Base-by-base conservation (phyloP, 2,888 invertebrate species). In the Tetanocera ferruginea region DNA sequence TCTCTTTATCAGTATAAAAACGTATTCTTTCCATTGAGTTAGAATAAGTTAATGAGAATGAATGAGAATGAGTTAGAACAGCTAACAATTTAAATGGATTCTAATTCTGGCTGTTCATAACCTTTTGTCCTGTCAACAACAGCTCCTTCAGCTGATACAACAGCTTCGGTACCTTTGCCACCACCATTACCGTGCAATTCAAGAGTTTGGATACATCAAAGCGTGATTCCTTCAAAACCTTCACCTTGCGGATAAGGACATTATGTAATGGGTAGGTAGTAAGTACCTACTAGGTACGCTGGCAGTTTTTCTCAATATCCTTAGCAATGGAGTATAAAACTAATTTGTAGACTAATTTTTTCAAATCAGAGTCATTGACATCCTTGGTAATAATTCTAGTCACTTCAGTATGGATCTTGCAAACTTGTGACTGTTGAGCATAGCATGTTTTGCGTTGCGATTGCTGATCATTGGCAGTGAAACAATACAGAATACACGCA, bases 311-410 rank as follows among this genome's bases (percentile, higher is more conserved):
- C 91, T 98, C 98, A 86, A 99, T 99, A 87, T 99, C 99, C 92
- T 98, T 98, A 75, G 98, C 98, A 87, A 99, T 99, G 80, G 98
- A 97, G 91, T 99, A 99, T 0, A 99, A 98, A 84, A 99, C 95
- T 84, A 99, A 92, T 90, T 98, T 98, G 91, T 96, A 97, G 60
- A 99, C 98, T 3, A 99, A 97, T 87, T 97, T 97, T 85, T 98
- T 97, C 86, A 99, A 92, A 88, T 99, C 98, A 76, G 95, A 95
- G 85, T 93, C 93, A 80, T 95, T 93, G 37, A 99, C 96, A 87
- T 99, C 98, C 80, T 95, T 93, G 76, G 94, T 95, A 88, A 99
- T 99, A 84, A 96, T 97, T 88, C 99, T 98, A 14, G 97, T 96
- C 99, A 99, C 99, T 92, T 98, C 98, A 91, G 96, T 96, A 79